Evolutionary conservation across 2,113 vertebrate species (phyloP).

Genomic region (Piprites chloris): DNA sequence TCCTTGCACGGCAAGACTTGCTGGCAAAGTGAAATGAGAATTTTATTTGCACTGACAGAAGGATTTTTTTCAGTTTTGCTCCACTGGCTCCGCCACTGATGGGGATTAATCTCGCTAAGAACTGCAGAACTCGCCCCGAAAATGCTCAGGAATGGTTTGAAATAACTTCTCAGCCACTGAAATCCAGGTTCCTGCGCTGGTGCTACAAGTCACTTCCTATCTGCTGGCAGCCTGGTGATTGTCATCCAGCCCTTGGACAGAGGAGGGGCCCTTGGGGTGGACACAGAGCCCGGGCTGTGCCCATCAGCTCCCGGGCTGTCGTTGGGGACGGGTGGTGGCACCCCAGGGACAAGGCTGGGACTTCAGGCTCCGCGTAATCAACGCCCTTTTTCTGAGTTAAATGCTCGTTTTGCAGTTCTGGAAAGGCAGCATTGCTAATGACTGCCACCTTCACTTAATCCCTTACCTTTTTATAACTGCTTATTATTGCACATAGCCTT

Average conservation of each 20-base stretch:
- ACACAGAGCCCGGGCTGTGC: accelerated
- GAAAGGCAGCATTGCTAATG: accelerated
- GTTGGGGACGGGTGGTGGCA: accelerated
- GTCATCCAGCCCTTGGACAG: not conserved
- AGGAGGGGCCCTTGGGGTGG: not conserved
- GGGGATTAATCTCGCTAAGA: not conserved
- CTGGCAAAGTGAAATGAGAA: not conserved
- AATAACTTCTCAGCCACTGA: not conserved
- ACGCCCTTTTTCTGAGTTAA: not conserved
- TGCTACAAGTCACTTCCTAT: not conserved
- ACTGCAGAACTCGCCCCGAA: not conserved
- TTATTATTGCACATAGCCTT: not conserved
- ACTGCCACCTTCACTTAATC: not conserved
- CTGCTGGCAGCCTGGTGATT: accelerated
- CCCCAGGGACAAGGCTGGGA: too few relatives aligned
- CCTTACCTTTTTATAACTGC: not conserved
- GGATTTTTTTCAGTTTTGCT: not conserved
- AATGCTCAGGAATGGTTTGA: not conserved
- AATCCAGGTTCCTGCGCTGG: not conserved
- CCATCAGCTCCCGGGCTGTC: not conserved
- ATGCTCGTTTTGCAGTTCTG: not conserved
- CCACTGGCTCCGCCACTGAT: not conserved
- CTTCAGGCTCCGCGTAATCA: not conserved
- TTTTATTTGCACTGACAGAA: not conserved
- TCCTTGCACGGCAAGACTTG: not conserved